Evolutionary conservation across 2,113 vertebrate genomes (phyloP).

Genomic region (Antennarius striatus): DNA sequence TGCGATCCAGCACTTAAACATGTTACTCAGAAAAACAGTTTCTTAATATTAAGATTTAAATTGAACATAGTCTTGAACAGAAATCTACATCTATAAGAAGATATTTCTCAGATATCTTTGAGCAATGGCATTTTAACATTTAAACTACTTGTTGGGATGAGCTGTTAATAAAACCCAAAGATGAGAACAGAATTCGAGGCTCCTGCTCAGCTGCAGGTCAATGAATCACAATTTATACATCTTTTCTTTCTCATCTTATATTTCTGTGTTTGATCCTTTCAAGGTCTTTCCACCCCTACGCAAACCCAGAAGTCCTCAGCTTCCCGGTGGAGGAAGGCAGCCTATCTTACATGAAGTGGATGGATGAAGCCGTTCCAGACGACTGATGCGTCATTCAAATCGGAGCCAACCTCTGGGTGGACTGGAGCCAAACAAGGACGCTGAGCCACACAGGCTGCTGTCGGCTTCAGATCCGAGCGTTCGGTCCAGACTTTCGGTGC

Average conservation of each 20-base stretch:
- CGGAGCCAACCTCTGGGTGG: constrained; percentile 1
- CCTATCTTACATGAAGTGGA: constrained; percentile 81
- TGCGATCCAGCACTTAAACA: background rate
- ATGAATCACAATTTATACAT: too few species aligned
- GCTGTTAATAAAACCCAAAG: too few species aligned
- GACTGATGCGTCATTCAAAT: constrained; percentile 53
- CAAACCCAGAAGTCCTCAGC: constrained; percentile 87
- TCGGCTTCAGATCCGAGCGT: constrained; percentile 10
- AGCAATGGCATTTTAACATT: too few species aligned
- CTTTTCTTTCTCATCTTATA: too few species aligned
- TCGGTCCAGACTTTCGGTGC: constrained; percentile 1
- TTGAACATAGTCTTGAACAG: background rate
- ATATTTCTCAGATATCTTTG: too few species aligned
- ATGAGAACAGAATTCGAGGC: too few species aligned
- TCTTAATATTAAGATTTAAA: background rate
- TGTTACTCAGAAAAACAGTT: background rate
- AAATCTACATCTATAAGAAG: too few species aligned
- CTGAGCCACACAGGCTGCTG: constrained; percentile 2
- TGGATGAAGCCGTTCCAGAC: constrained; percentile 80
- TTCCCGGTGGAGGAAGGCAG: constrained; percentile 84
- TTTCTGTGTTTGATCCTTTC: constrained; percentile 6
- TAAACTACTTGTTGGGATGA: too few species aligned
- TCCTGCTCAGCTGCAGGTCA: too few species aligned
- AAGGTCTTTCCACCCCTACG: constrained; percentile 88
- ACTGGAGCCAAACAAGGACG: constrained; percentile 1